phyloP scores from a whole-genome alignment of 2,888 invertebrate species.

The Agapetus fuscipes region DNA sequence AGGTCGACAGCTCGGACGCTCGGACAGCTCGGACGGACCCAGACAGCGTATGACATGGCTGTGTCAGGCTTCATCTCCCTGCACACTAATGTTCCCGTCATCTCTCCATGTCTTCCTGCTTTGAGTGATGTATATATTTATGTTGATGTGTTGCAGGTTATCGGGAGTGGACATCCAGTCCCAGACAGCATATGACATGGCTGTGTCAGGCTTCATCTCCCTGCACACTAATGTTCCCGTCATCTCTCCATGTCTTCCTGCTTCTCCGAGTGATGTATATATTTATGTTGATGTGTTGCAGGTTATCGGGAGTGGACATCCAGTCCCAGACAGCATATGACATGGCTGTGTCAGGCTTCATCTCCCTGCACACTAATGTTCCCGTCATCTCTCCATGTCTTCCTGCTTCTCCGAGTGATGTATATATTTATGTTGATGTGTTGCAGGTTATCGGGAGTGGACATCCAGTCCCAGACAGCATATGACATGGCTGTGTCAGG shows the following conservation, averaged over 20 bases:
- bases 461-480: conserved; percentile 77
- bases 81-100: conserved; percentile 56
- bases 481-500: conserved; percentile 84
- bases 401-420: too few relatives aligned
- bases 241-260: too few relatives aligned
- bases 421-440: too few relatives aligned
- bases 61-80: conserved; percentile 66
- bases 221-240: conserved; percentile 58
- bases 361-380: conserved; percentile 55
- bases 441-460: conserved; percentile 62
- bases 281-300: too few relatives aligned
- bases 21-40: conserved; percentile 78
- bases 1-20: too few relatives aligned
- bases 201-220: conserved; percentile 69
- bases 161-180: conserved; percentile 76
- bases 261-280: too few relatives aligned
- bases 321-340: conserved; percentile 88
- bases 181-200: conserved; percentile 84
- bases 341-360: conserved; percentile 69
- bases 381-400: conserved; percentile 81
- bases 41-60: conserved; percentile 85
- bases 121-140: too few relatives aligned
- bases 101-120: too few relatives aligned
- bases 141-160: conserved; percentile 44
- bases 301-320: conserved; percentile 67